Evolutionary conservation across 2,113 vertebrate genomes (phyloP).

Genomic region (Geococcyx californianus): DNA sequence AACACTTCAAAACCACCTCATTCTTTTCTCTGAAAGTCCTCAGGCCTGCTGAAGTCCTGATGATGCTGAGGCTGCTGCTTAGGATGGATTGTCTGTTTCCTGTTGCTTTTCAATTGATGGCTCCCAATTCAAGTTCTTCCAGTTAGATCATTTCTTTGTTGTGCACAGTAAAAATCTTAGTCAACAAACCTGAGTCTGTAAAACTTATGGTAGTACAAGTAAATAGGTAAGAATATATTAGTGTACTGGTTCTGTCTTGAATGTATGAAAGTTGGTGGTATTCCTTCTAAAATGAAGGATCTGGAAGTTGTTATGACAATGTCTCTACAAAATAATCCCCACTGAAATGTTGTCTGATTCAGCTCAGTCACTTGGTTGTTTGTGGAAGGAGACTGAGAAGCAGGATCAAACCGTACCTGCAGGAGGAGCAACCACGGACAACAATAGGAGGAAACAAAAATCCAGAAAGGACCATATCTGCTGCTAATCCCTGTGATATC

Average conservation of each 20-base stretch:
- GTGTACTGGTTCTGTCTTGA: not conserved
- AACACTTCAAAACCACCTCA: not conserved
- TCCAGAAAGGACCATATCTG: not conserved
- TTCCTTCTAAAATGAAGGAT: not conserved
- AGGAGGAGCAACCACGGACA: not conserved
- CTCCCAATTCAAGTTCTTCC: not conserved
- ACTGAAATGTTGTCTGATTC: not conserved
- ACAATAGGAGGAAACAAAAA: not conserved
- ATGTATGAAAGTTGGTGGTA: not conserved
- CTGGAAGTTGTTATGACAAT: not conserved
- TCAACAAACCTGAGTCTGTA: not conserved
- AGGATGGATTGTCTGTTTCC: not conserved
- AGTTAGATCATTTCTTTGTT: not conserved
- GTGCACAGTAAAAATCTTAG: not conserved
- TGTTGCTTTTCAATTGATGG: not conserved
- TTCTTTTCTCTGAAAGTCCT: not conserved
- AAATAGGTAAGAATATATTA: not conserved
- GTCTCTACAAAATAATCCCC: not conserved
- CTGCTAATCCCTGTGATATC: not conserved
- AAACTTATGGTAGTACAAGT: not conserved
- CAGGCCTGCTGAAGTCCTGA: not conserved
- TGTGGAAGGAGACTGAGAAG: not conserved
- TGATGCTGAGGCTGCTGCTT: not conserved
- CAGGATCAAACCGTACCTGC: accelerated
- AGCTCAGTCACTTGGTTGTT: not conserved